Base-by-base conservation (phyloP, 1,140 invertebrate species). In the Atta texana region DNA sequence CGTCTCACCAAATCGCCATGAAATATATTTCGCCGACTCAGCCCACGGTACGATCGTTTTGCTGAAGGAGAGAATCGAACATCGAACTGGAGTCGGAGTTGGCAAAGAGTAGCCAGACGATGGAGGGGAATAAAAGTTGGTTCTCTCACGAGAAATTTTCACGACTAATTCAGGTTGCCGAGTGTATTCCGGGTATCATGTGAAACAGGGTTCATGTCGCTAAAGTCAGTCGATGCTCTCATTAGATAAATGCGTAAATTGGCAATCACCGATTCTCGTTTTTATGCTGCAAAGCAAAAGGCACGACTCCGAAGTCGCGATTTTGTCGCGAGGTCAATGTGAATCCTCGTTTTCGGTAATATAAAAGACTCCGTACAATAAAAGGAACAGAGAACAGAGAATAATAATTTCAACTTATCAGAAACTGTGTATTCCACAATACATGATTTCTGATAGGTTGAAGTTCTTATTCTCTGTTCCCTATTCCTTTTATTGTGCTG, bases 21-120 rank as follows among this genome's bases (percentile, higher is more conserved):
- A 90, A 88, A 90, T 91, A 91, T 87, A 90, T 91, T 91, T 90
- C 82, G 84, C 90, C 78, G 89, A 91, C 82, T 91, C 90, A 91
- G 90, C 89, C 87, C 87, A 90, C 82, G 77, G 74, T 87, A 28
- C 78, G 89, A 88, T 87, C 87, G 78, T 91, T 91, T 90, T 64
- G 84, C 78, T 89, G 55, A 61, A 64, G 72, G 87, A 90, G 85
- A 88, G 78, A 90, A 90, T 91, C 89, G 82, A 53, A 78, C 34
- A 57, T 68, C 69, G 76, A 74, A 88, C 18, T 18, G 81, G 66
- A 71, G 74, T 69, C 12, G 44, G 64, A 31, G 31, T 78, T 18
- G 61, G 28, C 28, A 44, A 59, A 44, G 14, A 68, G 39, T 64
- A 69, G 28, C 39, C 18, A 49, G 61, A 31, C 63, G 34, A 28